A percentile compares a stretch with the other conserved stretches of the same genome.
phyloP scores from a whole-genome alignment of 2,888 invertebrate species.

The Eupithecia subfuscata region DNA sequence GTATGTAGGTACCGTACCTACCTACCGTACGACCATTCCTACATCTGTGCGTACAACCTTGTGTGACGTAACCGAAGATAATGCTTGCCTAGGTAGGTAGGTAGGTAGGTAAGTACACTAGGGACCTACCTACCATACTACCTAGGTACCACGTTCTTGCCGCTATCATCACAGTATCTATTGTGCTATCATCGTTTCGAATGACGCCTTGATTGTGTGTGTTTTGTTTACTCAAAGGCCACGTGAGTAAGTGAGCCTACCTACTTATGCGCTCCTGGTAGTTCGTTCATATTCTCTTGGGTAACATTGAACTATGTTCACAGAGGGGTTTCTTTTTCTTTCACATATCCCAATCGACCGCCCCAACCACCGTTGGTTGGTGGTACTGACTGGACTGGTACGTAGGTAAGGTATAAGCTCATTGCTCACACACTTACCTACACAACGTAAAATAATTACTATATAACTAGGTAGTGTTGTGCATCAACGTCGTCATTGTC shows the following conservation, averaged over 20 bases:
- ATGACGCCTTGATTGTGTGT: not conserved
- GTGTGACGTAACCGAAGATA: not conserved
- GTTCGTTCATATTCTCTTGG: not conserved
- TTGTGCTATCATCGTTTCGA: too few species aligned
- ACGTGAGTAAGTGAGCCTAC: not conserved
- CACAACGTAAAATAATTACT: too few species aligned
- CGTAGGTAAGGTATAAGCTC: too few species aligned
- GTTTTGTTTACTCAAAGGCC: not conserved
- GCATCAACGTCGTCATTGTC: not conserved
- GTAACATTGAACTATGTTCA: conserved; percentile 5
- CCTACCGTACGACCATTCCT: too few species aligned
- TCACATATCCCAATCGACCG: not conserved
- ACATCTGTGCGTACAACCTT: not conserved
- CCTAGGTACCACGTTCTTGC: not conserved
- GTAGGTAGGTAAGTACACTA: too few species aligned
- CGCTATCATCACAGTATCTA: not conserved
- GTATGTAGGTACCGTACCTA: too few species aligned
- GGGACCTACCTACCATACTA: too few species aligned
- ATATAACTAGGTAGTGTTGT: not conserved
- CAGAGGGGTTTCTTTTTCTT: not conserved
- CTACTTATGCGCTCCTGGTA: not conserved
- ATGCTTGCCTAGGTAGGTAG: too few species aligned
- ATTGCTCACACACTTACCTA: too few species aligned
- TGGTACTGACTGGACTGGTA: too few species aligned
- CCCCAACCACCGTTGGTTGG: too few species aligned